phyloP scores from a whole-genome alignment of 2,797 vertebrate species.

The Gymnothorax javanicus region DNA sequence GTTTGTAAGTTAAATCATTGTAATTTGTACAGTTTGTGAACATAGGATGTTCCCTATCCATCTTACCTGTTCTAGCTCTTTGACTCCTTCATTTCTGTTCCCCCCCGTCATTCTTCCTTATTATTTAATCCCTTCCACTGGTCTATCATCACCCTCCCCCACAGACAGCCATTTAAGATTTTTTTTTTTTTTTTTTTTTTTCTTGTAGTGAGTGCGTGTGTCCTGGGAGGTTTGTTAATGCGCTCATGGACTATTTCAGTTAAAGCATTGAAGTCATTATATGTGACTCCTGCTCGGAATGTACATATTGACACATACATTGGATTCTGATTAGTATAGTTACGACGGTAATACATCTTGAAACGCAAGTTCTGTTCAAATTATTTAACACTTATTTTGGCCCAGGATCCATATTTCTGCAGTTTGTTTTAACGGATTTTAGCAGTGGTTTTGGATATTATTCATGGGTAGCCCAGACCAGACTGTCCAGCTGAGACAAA shows the following conservation, averaged over 20 bases:
- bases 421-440: slow-evolving; percentile 12
- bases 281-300: not conserved
- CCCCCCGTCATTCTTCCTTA: not conserved
- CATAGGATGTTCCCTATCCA: not conserved
- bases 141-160: not conserved
- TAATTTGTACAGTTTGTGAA: not conserved
- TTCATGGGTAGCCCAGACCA: not conserved
- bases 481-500: not conserved
- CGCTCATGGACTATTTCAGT: slow-evolving; percentile 6
- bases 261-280: not conserved
- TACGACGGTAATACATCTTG: not conserved
- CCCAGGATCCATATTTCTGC: not conserved
- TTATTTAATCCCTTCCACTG: not conserved
- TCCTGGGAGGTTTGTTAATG: not conserved
- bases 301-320: not conserved
- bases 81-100: not conserved
- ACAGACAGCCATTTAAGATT: slow-evolving; percentile 4
- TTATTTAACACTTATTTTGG: not conserved
- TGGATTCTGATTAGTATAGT: not conserved
- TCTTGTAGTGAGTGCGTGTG: not conserved
- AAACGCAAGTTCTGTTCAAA: not conserved
- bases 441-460: not conserved
- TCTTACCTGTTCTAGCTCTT: not conserved
- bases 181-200: not conserved
- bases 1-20: slow-evolving; percentile 4